These are phyloP conservation scores for Cotesia congregata DNA, from an alignment of 2,888 invertebrate genomes.

Conservation along the genomic window DNA sequence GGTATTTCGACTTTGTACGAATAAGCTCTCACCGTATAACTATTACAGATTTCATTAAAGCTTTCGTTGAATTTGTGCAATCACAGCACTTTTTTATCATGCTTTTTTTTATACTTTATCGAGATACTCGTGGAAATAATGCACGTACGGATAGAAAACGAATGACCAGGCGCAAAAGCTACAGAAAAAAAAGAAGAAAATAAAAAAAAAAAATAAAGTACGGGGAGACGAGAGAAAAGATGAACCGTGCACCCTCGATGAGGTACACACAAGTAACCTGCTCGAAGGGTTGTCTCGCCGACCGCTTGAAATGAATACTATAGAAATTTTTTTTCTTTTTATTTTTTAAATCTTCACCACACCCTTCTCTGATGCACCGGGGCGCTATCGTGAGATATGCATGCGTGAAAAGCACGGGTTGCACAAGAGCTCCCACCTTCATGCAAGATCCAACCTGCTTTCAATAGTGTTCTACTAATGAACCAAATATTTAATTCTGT, in stretches of 20 bases:
- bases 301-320: constrained; percentile 31
- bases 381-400: background rate
- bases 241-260: constrained; percentile 3
- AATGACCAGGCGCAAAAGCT: constrained; percentile 20
- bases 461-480: constrained; percentile 28
- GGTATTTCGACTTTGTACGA: background rate
- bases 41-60: constrained; percentile 1
- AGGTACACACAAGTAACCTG: constrained; percentile 6
- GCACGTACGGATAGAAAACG: constrained; percentile 19
- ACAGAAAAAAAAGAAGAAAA: background rate
- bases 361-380: constrained; percentile 15
- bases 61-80: background rate
- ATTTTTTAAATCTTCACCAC: constrained; percentile 13
- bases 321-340: constrained; percentile 13
- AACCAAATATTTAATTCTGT: background rate
- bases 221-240: constrained; percentile 14
- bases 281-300: constrained; percentile 20
- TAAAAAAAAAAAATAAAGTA: background rate
- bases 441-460: constrained; percentile 40
- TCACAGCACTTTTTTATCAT: constrained; percentile 20
- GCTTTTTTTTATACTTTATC: constrained; percentile 36
- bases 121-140: constrained; percentile 14
- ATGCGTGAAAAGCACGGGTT: constrained; percentile 54
- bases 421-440: constrained; percentile 32
- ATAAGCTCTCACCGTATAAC: background rate